A percentile compares a stretch with the other conserved stretches of the same genome.
These are phyloP conservation scores for Meghimatium bilineatum DNA, from an alignment of 2,888 invertebrate genomes.

Conservation along the genomic window DNA sequence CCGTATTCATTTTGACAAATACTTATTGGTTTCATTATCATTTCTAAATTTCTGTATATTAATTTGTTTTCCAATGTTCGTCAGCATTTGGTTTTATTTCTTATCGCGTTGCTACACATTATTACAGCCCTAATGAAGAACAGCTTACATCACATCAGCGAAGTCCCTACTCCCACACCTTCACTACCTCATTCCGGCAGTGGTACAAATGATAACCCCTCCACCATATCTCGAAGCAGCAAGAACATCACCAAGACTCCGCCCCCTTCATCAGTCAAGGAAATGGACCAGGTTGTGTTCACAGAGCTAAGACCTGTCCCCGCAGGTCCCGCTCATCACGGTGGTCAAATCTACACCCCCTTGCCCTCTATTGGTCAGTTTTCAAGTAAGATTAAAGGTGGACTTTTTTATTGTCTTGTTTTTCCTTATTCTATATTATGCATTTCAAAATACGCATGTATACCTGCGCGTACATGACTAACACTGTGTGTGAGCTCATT, in stretches of 20 bases:
- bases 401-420: neutral
- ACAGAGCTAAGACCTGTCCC: slow-evolving; percentile 43
- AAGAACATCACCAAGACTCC: slow-evolving; percentile 5
- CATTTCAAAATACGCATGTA: neutral
- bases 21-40: no score
- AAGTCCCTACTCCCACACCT: slow-evolving; percentile 3
- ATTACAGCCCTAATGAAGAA: slow-evolving; percentile 20
- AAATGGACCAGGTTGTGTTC: slow-evolving; percentile 31
- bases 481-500: no score
- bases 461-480: no score
- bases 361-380: slow-evolving; percentile 49
- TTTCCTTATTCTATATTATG: neutral
- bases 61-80: neutral
- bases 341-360: slow-evolving; percentile 24
- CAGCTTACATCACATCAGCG: slow-evolving; percentile 6
- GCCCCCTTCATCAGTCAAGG: slow-evolving; percentile 22
- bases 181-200: slow-evolving; percentile 39
- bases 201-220: slow-evolving; percentile 9
- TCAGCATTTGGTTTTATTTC: neutral
- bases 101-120: neutral
- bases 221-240: neutral
- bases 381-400: slow-evolving; percentile 43
- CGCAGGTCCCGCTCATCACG: slow-evolving; percentile 6
- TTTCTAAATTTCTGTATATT: neutral
- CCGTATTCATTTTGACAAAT: no score